Base-by-base conservation (phyloP, 1,140 invertebrate species). In the Heliconius hermathena region DNA sequence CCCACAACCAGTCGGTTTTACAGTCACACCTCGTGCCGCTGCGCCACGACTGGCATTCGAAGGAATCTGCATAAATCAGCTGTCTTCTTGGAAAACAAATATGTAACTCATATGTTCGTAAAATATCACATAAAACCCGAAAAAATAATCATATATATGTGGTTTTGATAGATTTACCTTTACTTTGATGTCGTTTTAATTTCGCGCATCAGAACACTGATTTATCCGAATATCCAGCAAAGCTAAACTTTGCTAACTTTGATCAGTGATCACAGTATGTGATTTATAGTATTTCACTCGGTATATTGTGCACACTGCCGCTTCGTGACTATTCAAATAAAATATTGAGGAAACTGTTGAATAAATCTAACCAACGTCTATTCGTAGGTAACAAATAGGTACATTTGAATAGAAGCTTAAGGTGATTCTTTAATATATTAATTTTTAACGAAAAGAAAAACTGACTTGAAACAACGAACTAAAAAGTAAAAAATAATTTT, bases 161-260 rank as follows among this genome's bases (percentile, higher is more conserved):
- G 60, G 77, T 85, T 87, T 82, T 80, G 80, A 87, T 88, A 85
- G 82, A 87, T 86, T 83, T 75, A 81, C 75, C 85, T 82, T 82
- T 81, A 86, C 83, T 87, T 83, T 76, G 75, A 84, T 77, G 81
- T 82, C 75, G 81, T 84, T 86, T 87, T 88, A 87, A 88, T 89
- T 89, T 89, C 83, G 84, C 84, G 85, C 72, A 73, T 79, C 83
- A 84, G 79, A 78, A 84, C 60, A 82, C 83, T 84, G 83, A 88
- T 86, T 89, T 85, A 87, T 87, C 85, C 73, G 81, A 85, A 86
- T 87, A 85, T 84, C 81, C 82, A 83, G 83, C 84, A 88, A 86
- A 87, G 83, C 83, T 85, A 85, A 90, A 89, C 84, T 87, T 86
- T 73, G 74, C 84, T 73, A 88, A 86, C 81, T 88, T 83, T 81